Conservation (phyloP, 2,888 invertebrate species). For the Meteorus colon region DNA sequence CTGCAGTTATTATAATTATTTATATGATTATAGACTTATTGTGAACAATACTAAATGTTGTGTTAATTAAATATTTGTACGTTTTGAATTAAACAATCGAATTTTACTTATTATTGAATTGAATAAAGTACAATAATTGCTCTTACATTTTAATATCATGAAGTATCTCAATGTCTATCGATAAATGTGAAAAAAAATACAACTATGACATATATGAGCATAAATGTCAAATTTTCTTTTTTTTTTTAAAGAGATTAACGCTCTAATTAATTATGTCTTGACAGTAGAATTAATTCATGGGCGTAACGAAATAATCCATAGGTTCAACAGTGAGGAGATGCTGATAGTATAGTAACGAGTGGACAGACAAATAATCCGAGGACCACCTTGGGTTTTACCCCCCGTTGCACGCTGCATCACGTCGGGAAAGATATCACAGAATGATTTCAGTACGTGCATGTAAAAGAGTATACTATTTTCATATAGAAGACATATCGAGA, state of each 20-base stretch:
- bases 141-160: no score
- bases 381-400: conserved; percentile 69
- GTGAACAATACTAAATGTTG: no score
- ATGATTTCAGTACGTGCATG: background rate
- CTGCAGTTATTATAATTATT: no score
- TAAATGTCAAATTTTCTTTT: no score
- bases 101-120: no score
- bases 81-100: no score
- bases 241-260: background rate
- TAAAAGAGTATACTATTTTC: conserved; percentile 21
- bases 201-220: no score
- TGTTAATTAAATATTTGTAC: no score
- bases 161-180: no score
- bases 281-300: conserved; percentile 44
- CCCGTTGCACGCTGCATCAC: conserved; percentile 44
- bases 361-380: conserved; percentile 69
- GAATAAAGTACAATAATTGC: no score
- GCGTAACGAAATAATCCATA: conserved; percentile 33
- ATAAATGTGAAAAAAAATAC: no score
- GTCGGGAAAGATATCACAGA: conserved; percentile 10
- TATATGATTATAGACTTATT: no score
- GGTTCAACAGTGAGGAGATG: conserved; percentile 72
- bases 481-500: conserved; percentile 41
- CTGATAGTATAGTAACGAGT: conserved; percentile 70
- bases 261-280: conserved; percentile 32